Base-by-base conservation (phyloP, 2,888 invertebrate genomes). In the Timema podura region DNA sequence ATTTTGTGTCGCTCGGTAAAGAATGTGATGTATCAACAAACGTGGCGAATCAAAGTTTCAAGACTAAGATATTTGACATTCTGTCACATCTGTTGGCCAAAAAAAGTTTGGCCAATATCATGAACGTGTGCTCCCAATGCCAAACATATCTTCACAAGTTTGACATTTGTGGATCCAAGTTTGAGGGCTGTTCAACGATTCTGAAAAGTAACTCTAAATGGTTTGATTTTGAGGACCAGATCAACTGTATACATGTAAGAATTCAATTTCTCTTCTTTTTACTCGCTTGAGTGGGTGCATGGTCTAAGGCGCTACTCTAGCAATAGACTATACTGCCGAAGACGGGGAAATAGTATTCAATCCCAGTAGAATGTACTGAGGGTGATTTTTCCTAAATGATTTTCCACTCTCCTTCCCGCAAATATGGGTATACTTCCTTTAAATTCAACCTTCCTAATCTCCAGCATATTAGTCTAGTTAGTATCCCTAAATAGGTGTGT, bases 181-280 rank as follows among this genome's bases (percentile, higher is more conserved):
- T 61, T 44, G 61, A 61, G n/a, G 61, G 45, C 61, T 30, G 30
- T 30, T 30, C 30, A 30, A 30, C 30, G 30, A 30, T 30, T 30
- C 30, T 30, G 30, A 30, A 30, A 30, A 30, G 30, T 30, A 16
- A 44, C 11, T 61, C 61, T 10, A 61, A 61, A 44, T 45, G 16
- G 7, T 61, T 44, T 44, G 44, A 61, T 13, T 9, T 61, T 16
- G 61, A 61, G 44, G 61, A 61, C 9, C 61, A 61, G 61, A 13
- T 61, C 44, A 10, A 44, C 44, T 61, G 61, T 61, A 44, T 61
- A 13, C 61, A 61, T 10, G 61, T 61, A 45, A 16, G 61, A 30
- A 30, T 30, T 30, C 30, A 30, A 30, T 30, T 30, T 30, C 30
- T 30, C 30, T 30, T 30, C 30, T 30, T 30, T 3, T 30, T 30